Conservation (phyloP, 2,113 vertebrate species). For the Spheniscus mendiculus region DNA sequence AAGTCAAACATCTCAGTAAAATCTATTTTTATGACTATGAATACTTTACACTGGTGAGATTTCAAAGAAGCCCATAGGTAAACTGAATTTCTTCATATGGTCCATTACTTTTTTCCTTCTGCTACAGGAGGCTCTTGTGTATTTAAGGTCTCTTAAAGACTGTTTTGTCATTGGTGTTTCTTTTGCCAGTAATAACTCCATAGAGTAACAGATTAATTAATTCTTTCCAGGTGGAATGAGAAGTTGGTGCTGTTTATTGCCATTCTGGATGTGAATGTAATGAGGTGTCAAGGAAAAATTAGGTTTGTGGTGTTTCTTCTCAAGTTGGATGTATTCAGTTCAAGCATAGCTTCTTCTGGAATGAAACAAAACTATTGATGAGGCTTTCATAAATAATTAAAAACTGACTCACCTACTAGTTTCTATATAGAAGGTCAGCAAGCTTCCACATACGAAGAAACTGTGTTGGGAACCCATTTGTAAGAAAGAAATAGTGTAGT, state of each 20-base stretch:
- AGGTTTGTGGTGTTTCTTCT: conserved; percentile 53
- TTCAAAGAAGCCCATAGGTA: neutral
- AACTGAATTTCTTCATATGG: neutral
- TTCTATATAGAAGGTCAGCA: neutral
- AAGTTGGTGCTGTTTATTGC: conserved; percentile 9
- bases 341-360: neutral
- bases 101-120: neutral
- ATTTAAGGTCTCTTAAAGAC: conserved; percentile 1
- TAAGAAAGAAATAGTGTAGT: neutral
- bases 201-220: conserved; percentile 1
- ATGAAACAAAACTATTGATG: conserved; percentile 2
- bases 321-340: conserved; percentile 15
- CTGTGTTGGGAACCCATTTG: neutral
- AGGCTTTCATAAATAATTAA: neutral
- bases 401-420: neutral
- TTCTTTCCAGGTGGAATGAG: conserved; percentile 10
- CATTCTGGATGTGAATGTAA: conserved; percentile 20
- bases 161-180: neutral
- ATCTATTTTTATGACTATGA: neutral
- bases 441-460: neutral
- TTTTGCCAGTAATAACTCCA: conserved; percentile 26
- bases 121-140: neutral
- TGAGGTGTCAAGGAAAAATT: conserved; percentile 27
- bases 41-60: neutral
- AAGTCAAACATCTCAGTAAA: neutral